Evolutionary conservation across 2,888 invertebrate genomes (phyloP), one percentile per base, ranked within the genome.

Genomic region (Sericinus montela): DNA sequence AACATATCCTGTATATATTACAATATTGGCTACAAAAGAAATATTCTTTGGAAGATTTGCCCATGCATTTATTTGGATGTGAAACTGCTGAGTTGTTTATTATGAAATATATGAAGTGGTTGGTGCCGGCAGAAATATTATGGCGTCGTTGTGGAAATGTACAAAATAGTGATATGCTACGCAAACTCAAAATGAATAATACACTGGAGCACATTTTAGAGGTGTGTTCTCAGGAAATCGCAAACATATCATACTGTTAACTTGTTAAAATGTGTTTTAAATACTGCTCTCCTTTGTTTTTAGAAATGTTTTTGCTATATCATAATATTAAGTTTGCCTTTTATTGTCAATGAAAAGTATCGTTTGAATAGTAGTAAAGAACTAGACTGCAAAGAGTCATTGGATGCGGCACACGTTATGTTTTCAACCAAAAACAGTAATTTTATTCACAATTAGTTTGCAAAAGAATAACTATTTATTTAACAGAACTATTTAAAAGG

Each of bases 1-100:
- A 76, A 13, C 89, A 91, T 62, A 71, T 91, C n/a, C 65, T 89
- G 39, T 80, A 80, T 19, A 61, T 92, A 36, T 52, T 92, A 11
- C 67, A 84, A 39, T 78, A 69, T 52, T 92, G 92, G 91, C 77
- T 88, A 53, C 58, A 68, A 6, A 73, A 72, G 30, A 71, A 76
- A 10, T 73, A 75, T 46, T 61, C 62, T 1, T 54, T 89, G 1
- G 65, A 76, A n/a, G 73, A 75, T 11, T 79, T 91, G 40, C 90
- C 91, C 0, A 67, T 85, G 36, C 56, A 58, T 30, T 64, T 91
- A 41, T 77, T 86, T 37, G 80, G 78, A 7, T 86, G 74, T 53
- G 56, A 72, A 10, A 69, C 62, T 14, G 57, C 74, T 3, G 63
- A 74, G n/a, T 52, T 60, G 6, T 89, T 91, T 58, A 57, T 90